Base-by-base conservation (phyloP, 2,113 vertebrate species). In the Upupa epops region DNA sequence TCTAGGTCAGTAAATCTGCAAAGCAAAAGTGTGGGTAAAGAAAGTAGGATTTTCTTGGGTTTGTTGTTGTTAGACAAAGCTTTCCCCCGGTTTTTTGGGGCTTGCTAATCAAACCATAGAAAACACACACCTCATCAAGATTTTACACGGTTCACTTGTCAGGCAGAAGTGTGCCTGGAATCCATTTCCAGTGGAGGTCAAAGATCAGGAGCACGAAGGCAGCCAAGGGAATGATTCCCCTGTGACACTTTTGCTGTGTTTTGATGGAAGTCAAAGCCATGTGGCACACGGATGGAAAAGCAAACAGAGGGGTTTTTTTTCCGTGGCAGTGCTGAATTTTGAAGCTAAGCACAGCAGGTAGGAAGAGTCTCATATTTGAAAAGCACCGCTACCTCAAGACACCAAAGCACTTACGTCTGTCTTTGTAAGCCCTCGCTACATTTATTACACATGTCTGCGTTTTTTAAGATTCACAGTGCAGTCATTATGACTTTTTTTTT, bases 211-310 rank as follows among this genome's bases (percentile, higher is more conserved):
- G 52, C 7, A n/a, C 83, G 83, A 26, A 85, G 60, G 83, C 95
- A 95, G 82, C 69, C 86, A 45, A 45, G 82, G 82, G 84, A 95
- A 68, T 46, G 81, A 94, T 91, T 96, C 93, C 88, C 88, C 72
- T 61, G 89, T 88, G 88, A 94, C 74, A n/a, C 65, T 93, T 96
- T 81, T 95, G 75, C 87, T 94, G 48, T 89, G 88, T 94, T 94
- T 94, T 95, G 94, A 96, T 93, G 91, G 89, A 96, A 95, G 92
- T 91, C 86, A 95, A 94, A 94, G 74, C 83, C 84, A 94, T 88
- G 92, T 94, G 94, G 79, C 71, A 70, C 55, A 84, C 1, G 22
- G 31, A 86, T 72, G 88, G 90, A 96, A 94, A 96, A 89, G 64
- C 81, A 89, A 94, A 94, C 83, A 89, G 49, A 56, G 29, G 5